Evolutionary conservation across 2,888 invertebrate genomes (phyloP).

Genomic region (Didymodactylos carnosus): DNA sequence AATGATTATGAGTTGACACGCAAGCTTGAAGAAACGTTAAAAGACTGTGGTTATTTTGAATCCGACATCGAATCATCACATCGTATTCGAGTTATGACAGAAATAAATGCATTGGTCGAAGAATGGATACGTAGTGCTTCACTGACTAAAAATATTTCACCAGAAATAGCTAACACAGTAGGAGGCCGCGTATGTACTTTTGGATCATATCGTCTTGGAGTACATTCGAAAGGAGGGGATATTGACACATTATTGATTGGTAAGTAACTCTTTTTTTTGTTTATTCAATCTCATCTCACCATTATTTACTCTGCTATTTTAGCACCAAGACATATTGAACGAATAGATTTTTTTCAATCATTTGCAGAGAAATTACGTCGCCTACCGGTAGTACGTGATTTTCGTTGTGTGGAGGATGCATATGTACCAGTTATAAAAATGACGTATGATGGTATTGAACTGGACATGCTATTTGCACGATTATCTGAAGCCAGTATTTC

Average conservation of each 20-base stretch:
- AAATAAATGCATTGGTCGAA: constrained; percentile 69
- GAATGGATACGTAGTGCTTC: constrained; percentile 71
- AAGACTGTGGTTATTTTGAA: constrained; percentile 8
- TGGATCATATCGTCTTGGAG: constrained; percentile 73
- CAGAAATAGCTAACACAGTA: constrained; percentile 59
- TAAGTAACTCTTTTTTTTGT: neutral
- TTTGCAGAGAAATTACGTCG: constrained; percentile 73
- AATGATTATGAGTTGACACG: constrained; percentile 8
- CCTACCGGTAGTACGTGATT: constrained; percentile 62
- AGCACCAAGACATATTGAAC: constrained; percentile 77
- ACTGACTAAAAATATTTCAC: constrained; percentile 61
- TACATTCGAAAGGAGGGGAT: constrained; percentile 53
- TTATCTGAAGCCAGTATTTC: constrained; percentile 84
- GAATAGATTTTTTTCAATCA: constrained; percentile 75
- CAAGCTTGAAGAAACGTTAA: constrained; percentile 7
- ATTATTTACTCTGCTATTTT: constrained; percentile 91
- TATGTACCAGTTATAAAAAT: constrained; percentile 98
- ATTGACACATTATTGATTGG: neutral
- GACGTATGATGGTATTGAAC: constrained; percentile 88
- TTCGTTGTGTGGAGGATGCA: constrained; percentile 59
- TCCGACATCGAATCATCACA: constrained; percentile 9
- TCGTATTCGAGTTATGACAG: constrained; percentile 44
- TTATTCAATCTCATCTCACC: constrained; percentile 85
- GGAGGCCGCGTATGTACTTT: constrained; percentile 99
- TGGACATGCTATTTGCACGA: constrained; percentile 88